Evolutionary conservation across 2,888 invertebrate genomes (phyloP).

Genomic region (Bombylius discolor): DNA sequence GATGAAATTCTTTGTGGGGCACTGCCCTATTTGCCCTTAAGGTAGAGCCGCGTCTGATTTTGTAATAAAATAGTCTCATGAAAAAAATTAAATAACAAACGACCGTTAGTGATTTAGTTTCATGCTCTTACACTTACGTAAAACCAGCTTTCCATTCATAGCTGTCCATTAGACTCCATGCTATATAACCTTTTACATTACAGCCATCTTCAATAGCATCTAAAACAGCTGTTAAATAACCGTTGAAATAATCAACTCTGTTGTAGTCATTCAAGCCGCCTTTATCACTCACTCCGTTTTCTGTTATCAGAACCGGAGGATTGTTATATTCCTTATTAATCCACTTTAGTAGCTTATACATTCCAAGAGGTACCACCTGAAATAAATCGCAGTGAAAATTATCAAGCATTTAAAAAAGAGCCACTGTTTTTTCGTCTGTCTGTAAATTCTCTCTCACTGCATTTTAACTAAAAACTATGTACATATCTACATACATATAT

Average conservation of each 20-base stretch:
- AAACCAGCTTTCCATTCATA: slow-evolving; percentile 69
- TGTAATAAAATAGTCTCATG: neutral
- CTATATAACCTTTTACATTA: slow-evolving; percentile 51
- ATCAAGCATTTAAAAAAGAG: no score
- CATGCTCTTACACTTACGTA: slow-evolving; percentile 41
- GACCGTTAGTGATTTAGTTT: no score
- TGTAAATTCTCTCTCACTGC: no score
- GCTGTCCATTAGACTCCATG: slow-evolving; percentile 70
- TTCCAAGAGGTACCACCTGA: slow-evolving; percentile 52
- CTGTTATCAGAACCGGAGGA: slow-evolving; percentile 44
- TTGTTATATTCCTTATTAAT: slow-evolving; percentile 45
- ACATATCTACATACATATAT: no score
- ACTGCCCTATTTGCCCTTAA: no score
- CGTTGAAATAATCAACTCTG: slow-evolving; percentile 42
- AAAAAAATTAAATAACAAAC: neutral
- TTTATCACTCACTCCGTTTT: slow-evolving; percentile 47
- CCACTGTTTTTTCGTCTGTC: no score
- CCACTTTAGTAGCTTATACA: slow-evolving; percentile 50
- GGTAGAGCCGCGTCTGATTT: no score
- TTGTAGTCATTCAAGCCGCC: slow-evolving; percentile 37
- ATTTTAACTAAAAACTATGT: no score
- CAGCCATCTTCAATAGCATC: slow-evolving; percentile 44
- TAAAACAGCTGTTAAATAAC: slow-evolving; percentile 29
- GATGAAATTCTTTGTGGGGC: no score
- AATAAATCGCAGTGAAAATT: neutral